Evolutionary conservation across 2,797 vertebrate genomes (phyloP).

Genomic region (Momotus momota): DNA sequence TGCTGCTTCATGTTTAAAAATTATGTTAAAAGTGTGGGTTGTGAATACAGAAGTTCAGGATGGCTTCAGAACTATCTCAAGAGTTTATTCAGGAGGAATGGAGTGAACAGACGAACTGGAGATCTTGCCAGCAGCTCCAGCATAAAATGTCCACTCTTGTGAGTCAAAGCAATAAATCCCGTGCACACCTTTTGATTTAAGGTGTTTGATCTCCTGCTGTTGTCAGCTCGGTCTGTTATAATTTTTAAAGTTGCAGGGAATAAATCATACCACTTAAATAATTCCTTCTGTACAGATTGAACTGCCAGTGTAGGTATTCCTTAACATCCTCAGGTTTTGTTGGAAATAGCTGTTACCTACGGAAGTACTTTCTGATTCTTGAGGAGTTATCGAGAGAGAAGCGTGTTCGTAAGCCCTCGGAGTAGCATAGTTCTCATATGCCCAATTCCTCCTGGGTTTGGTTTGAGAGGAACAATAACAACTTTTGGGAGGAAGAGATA

Average conservation of each 20-base stretch:
- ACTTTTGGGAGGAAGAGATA: background rate
- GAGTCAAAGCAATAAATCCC: background rate
- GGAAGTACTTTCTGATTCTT: background rate
- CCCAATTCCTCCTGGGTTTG: conserved; percentile 7
- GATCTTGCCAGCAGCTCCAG: background rate
- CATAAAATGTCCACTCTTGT: background rate
- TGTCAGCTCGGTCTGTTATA: background rate
- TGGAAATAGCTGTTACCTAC: conserved; percentile 7
- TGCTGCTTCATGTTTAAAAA: background rate
- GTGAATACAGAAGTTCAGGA: background rate
- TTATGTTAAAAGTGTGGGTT: background rate
- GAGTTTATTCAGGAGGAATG: background rate
- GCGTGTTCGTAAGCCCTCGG: background rate
- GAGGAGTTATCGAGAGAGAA: background rate
- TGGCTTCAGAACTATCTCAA: background rate
- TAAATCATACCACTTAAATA: background rate
- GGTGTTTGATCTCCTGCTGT: background rate
- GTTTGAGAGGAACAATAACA: background rate
- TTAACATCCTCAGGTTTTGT: background rate
- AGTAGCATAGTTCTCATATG: conserved; percentile 1
- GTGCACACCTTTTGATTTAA: background rate
- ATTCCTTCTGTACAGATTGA: background rate
- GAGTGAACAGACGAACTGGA: background rate
- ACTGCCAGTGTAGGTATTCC: background rate
- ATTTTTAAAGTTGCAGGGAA: background rate